Evolutionary conservation across 2,113 vertebrate genomes (phyloP).

Genomic region (Pimephales promelas): DNA sequence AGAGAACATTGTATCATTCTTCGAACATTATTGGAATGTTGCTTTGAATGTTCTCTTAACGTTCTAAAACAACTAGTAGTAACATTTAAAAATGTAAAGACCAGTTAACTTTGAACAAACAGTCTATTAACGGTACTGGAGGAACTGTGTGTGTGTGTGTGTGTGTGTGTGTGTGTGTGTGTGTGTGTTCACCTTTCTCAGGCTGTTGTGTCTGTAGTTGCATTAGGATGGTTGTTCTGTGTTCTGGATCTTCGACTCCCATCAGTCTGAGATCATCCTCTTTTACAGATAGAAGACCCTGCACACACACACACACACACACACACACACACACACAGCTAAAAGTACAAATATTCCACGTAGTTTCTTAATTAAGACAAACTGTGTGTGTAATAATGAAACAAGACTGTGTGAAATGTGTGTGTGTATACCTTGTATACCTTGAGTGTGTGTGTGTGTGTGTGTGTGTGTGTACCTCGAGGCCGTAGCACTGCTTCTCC

Average conservation of each 20-base stretch:
- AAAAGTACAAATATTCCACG: not conserved
- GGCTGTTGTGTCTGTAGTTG: constrained; percentile 66
- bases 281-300: constrained; percentile 72
- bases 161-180: constrained; percentile 25
- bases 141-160: no score
- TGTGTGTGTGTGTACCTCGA: constrained; percentile 49
- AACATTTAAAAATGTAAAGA: no score
- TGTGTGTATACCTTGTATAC: no score
- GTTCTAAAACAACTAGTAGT: no score
- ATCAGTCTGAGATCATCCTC: constrained; percentile 70
- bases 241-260: constrained; percentile 69
- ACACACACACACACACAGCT: not conserved
- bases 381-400: not conserved
- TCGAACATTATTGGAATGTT: no score
- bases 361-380: not conserved
- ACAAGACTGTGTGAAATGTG: not conserved
- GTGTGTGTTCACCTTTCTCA: constrained; percentile 56
- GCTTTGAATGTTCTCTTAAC: no score
- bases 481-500: constrained; percentile 75
- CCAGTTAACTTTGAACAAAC: no score
- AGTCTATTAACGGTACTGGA: no score
- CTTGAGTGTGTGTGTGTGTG: no score
- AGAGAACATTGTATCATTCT: no score
- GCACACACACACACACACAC: constrained; percentile 23
- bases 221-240: constrained; percentile 69